A percentile compares a stretch with the other conserved stretches of the same genome.
Evolutionary conservation across 1,140 invertebrate species (phyloP).

Genomic region (Drosophila virilis): DNA sequence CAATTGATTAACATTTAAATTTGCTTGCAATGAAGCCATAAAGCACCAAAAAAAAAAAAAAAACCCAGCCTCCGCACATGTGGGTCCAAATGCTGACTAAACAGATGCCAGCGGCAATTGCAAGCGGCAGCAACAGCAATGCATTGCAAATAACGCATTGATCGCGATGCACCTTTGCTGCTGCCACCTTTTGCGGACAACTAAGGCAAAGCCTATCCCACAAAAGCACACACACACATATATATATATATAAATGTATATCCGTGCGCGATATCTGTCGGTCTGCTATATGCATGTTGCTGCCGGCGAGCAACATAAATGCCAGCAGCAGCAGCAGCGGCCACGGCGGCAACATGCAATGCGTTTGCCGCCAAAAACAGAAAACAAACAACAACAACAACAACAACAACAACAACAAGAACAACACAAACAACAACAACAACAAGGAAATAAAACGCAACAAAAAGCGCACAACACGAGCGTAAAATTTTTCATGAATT

Average conservation of each 20-base stretch:
- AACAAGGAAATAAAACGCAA: slow-evolving; percentile 34
- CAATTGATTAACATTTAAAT: slow-evolving; percentile 82
- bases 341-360: slow-evolving; percentile 70
- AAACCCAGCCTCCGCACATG: slow-evolving; percentile 31
- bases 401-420: slow-evolving; percentile 42
- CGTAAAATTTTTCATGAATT: slow-evolving; percentile 81
- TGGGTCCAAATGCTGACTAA: slow-evolving; percentile 33
- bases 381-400: slow-evolving; percentile 53
- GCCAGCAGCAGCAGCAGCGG: slow-evolving; percentile 57
- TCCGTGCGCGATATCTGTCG: slow-evolving; percentile 64
- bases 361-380: slow-evolving; percentile 78
- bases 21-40: slow-evolving; percentile 78
- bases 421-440: slow-evolving; percentile 40
- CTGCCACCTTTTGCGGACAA: slow-evolving; percentile 74
- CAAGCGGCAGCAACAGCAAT: slow-evolving; percentile 62
- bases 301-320: slow-evolving; percentile 61
- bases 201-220: slow-evolving; percentile 63
- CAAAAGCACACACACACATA: slow-evolving; percentile 4
- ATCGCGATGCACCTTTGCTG: slow-evolving; percentile 79
- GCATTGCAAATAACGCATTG: slow-evolving; percentile 81
- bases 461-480: slow-evolving; percentile 71
- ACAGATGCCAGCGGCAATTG: slow-evolving; percentile 27
- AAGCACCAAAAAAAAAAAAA: slow-evolving; percentile 33
- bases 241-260: not conserved
- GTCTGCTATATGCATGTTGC: slow-evolving; percentile 47